Base-by-base conservation (phyloP, 1,140 invertebrate genomes). In the Leptinotarsa texana region DNA sequence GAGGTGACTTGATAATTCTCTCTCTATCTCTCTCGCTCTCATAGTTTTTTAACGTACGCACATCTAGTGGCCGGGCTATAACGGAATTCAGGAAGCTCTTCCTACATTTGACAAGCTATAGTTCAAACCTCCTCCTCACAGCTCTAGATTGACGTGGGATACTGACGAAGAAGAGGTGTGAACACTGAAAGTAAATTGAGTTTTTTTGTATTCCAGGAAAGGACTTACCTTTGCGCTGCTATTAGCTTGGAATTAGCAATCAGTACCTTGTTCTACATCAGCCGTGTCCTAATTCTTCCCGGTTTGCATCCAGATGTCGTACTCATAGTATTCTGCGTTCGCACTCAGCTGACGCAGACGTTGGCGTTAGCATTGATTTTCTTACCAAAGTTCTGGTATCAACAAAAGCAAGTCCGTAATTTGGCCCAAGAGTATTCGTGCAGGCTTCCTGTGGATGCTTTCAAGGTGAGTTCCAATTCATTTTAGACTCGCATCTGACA, bases 341-440 rank as follows among this genome's bases (percentile, higher is more conserved):
- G 93, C 24, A 93, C 92, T 65, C 94, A 95, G 79, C 85, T 94
- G 62, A 94, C 94, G 15, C 91, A 93, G 68, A 94, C 93, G 48
- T 85, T 93, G 69, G 91, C 92, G 42, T 86, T 95, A 57, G 85
- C 93, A 66, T 89, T 95, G 82, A 90, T 95, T 77, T 92, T 95
- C 83, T 89, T 91, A 72, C 94, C 94, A 66, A 93, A 95, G 82
- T 87, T 94, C 51, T 93, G 92, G 92, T 94, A 94, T 86, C 89
- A 91, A 78, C 88, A 90, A 78, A 89, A 90, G 80, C 90, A 90
- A 84, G 89, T 90, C 49, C 83, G 90, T 69, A 90, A 89, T 51
- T 85, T 91, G 67, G 90, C 89, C 8, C 90, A 92, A 79, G 90
- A 91, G 86, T 90, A 89, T 83, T 88, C 88, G 68, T 88, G 88